Evolutionary conservation across 2,888 invertebrate genomes (phyloP).

Genomic region (Lasioglossum villosulum): DNA sequence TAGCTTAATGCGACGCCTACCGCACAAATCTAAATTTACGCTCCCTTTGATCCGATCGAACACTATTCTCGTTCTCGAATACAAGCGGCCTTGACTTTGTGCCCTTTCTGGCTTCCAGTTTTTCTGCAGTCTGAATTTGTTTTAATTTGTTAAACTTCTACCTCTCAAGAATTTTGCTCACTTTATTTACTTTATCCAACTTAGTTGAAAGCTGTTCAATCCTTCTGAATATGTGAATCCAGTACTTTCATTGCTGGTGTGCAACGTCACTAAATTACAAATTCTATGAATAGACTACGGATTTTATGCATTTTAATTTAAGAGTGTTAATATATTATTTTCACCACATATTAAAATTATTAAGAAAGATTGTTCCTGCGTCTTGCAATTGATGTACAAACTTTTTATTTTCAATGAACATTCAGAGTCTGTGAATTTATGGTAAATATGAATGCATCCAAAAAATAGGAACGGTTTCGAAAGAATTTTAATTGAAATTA

Average conservation of each 20-base stretch:
- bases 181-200: background rate
- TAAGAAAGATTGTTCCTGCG: too few relatives aligned
- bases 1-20: constrained; percentile 34
- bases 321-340: too few relatives aligned
- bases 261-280: background rate
- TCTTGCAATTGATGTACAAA: too few relatives aligned
- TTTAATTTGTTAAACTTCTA: background rate
- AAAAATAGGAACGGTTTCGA: background rate
- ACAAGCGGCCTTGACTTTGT: constrained; percentile 62
- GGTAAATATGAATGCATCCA: background rate
- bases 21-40: constrained; percentile 57
- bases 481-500: background rate
- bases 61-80: constrained; percentile 42
- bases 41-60: constrained; percentile 38
- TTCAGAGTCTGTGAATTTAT: background rate
- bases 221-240: background rate
- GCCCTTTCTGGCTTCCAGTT: constrained; percentile 22
- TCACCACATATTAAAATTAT: too few relatives aligned
- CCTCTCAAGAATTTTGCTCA: background rate
- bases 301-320: too few relatives aligned
- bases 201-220: background rate
- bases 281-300: background rate
- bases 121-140: background rate
- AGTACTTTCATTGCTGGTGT: background rate
- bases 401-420: too few relatives aligned